Base-by-base conservation (phyloP, 1,140 invertebrate genomes). In the Heliconius hewitsoni region DNA sequence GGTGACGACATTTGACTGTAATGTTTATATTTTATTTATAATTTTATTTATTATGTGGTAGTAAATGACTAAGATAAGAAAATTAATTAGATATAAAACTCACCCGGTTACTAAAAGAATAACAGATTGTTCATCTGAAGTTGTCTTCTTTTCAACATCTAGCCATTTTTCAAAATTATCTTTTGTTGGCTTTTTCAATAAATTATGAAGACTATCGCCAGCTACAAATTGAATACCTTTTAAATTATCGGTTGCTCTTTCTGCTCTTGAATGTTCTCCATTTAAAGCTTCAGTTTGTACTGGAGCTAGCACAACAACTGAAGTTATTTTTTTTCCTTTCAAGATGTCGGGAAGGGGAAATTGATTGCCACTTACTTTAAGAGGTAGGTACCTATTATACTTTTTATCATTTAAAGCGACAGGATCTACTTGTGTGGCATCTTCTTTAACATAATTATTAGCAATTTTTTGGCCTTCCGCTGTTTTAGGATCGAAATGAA, bases 161-260 rank as follows among this genome's bases (percentile, higher is more conserved):
- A 98, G 92, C 97, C 97, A 98, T 83, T 96, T 96, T 83, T 97
- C 96, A 89, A 97, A 98, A 88, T 98, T 98, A 76, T 97, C 96
- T 80, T 92, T 95, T 1, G 95, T 96, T 23, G 97, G 97, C 82
- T 96, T 96, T 87, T 96, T 97, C 16, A 98, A 95, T 75, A 98
- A 94, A 83, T 96, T 95, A 87, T 97, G 97, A 34, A 98, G 95
- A 72, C 96, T 95, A 39, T 97, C 96, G 18, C 97, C 97, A 82
- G 95, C 95, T 72, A 96, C 88, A 81, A 96, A 96, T 88, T 96
- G 96, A 11, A 96, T 95, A 83, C 96, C 95, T 88, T 95, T 95
- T 81, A 94, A 89, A 77, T 88, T 90, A 76, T 94, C 95, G 4
- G 94, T 85, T 50, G 95, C 91, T 81, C 95, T 88, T 79, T 95